A percentile compares a stretch with the other conserved stretches of the same genome.
phyloP scores from a whole-genome alignment of 1,140 invertebrate species.

The Drosophila leontia region DNA sequence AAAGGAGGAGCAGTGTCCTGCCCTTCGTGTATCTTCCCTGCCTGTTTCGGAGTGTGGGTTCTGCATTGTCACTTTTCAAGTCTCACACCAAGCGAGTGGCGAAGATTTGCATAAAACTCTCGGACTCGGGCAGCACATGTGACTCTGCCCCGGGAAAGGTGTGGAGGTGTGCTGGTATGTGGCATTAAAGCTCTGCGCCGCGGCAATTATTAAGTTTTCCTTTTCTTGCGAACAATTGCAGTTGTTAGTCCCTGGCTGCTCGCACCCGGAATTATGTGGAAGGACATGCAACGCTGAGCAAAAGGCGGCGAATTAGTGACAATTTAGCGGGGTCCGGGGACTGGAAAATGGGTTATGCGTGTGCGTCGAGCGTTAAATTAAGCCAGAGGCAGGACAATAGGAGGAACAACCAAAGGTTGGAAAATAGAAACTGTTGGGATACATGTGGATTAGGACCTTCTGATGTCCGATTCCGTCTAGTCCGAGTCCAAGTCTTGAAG shows the following conservation, averaged over 20 bases:
- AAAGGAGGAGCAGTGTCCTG: conserved; percentile 42
- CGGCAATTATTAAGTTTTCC: conserved; percentile 60
- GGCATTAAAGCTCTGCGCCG: conserved; percentile 53
- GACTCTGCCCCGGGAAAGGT: neutral
- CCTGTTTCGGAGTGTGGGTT: conserved; percentile 22
- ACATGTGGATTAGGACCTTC: neutral
- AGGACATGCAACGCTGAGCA: conserved; percentile 65
- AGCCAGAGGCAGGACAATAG: conserved; percentile 37
- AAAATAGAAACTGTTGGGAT: conserved; percentile 14
- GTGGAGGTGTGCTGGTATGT: conserved; percentile 1
- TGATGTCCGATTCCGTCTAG: neutral
- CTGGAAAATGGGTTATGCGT: conserved; percentile 41
- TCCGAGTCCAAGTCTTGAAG: conserved; percentile 1
- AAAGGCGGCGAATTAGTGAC: conserved; percentile 77
- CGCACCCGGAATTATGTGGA: conserved; percentile 56
- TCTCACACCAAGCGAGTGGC: conserved; percentile 36
- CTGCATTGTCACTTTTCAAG: conserved; percentile 55
- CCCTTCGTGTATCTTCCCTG: conserved; percentile 33
- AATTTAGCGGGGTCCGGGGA: conserved; percentile 59
- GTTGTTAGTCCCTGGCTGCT: conserved; percentile 54
- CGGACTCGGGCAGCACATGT: conserved; percentile 41
- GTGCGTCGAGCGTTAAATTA: conserved; percentile 79
- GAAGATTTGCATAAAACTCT: conserved; percentile 69
- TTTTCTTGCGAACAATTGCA: conserved; percentile 56
- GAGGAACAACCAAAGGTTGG: neutral